A percentile compares a stretch with the other conserved stretches of the same genome.
These are phyloP conservation scores for Pemphredon lugubris DNA, from an alignment of 2,888 invertebrate species.

Conservation along the genomic window DNA sequence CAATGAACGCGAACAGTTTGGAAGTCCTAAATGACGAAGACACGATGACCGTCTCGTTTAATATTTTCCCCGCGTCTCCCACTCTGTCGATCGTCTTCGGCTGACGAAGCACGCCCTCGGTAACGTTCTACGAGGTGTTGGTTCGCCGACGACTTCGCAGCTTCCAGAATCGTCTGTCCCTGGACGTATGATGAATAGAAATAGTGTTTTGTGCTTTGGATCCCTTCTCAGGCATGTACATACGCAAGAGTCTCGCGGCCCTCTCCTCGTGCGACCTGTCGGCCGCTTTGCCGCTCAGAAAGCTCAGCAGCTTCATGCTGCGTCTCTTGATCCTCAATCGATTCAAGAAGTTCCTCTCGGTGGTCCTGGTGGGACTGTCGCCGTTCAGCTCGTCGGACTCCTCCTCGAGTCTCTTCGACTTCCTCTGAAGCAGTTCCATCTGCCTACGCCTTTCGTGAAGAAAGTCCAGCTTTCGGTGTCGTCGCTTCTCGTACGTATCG, in stretches of 20 bases:
- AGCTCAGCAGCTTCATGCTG: slow-evolving; percentile 75
- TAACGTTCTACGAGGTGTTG: slow-evolving; percentile 70
- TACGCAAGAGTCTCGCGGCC: slow-evolving; percentile 71
- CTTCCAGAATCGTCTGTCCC: slow-evolving; percentile 79
- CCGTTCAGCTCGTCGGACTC: slow-evolving; percentile 62
- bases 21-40: slow-evolving; percentile 66
- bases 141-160: slow-evolving; percentile 76
- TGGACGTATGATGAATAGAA: slow-evolving; percentile 77
- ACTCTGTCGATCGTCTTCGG: background rate
- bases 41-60: slow-evolving; percentile 6
- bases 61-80: background rate
- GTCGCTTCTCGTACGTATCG: slow-evolving; percentile 39
- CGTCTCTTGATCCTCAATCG: slow-evolving; percentile 72
- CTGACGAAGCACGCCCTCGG: slow-evolving; percentile 3
- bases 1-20: slow-evolving; percentile 64
- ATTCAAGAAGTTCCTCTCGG: slow-evolving; percentile 72
- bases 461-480: slow-evolving; percentile 55
- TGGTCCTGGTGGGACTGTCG: slow-evolving; percentile 57
- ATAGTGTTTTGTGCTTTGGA: slow-evolving; percentile 74
- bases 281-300: slow-evolving; percentile 74
- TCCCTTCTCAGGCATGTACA: slow-evolving; percentile 75
- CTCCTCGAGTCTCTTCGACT: slow-evolving; percentile 69
- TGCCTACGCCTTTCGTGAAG: slow-evolving; percentile 66
- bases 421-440: slow-evolving; percentile 69
- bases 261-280: slow-evolving; percentile 76